Base-by-base conservation (phyloP, 2,797 vertebrate genomes). In the Catamblyrhynchus diadema region DNA sequence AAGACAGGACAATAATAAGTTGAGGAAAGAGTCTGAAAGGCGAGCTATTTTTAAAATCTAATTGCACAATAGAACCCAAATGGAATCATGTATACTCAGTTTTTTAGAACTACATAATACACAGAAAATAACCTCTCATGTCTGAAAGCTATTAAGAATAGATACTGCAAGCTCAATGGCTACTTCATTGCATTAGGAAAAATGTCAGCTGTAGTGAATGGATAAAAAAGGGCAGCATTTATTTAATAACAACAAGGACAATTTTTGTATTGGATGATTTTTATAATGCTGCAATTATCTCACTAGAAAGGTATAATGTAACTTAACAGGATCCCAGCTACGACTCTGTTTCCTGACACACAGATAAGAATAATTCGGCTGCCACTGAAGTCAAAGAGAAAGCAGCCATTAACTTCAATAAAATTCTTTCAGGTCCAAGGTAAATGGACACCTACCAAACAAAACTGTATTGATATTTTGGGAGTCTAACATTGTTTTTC, bases 151-250 rank as follows among this genome's bases (percentile, higher is more conserved):
- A 90, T 95, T 95, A 97, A 96, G 93, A 94, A 82, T 37, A 94
- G 95, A 86, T 88, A 88, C 64, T 71, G 71, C 45, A 75, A 90
- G 70, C 77, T 96, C 88, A 96, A 94, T 94, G 94, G 80, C 77
- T 96, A 92, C 94, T 96, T 96, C 93, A 97, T 94, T 96, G 85
- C 89, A 96, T 97, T 96, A 97, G 77, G 65, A 96, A 96, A 94
- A 94, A 95, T 91, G 95, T 95, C 93, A 96, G 62, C 88, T 9
- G 23, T 81, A 64, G 80, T 77, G 95, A 95, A 88, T 66, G 70
- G 85, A 56, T 74, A 24, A 57, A 92, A 92, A 91, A 67, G 32
- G 73, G 37, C 54, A 94, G 78, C 51, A 73, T 95, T 95, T 96
- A 77, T 93, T 60, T 94, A 96, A 94, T 90, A 94, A 90, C 88